Percentiles rank a stretch among this genome's conserved stretches.
phyloP scores from a whole-genome alignment of 1,140 invertebrate genomes.

The Eriosoma lanigerum region DNA sequence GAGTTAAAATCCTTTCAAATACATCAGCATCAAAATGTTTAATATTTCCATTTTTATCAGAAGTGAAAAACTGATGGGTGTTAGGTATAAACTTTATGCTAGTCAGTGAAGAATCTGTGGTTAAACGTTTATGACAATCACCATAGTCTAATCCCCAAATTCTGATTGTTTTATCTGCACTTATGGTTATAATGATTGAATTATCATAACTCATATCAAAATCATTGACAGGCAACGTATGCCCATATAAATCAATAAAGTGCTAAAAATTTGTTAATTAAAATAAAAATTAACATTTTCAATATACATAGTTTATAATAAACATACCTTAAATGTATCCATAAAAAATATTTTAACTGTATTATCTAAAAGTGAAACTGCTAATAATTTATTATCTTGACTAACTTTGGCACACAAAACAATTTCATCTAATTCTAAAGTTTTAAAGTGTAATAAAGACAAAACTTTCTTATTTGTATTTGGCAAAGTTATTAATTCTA shows the following conservation, averaged over 20 bases:
- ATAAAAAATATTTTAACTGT: constrained; percentile 95
- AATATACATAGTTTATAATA: no score
- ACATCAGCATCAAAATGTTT: constrained; percentile 97
- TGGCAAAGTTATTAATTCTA: constrained; percentile 75
- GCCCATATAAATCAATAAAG: constrained; percentile 93
- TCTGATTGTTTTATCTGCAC: constrained; percentile 92
- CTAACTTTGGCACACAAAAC: constrained; percentile 81
- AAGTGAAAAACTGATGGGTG: constrained; percentile 92
- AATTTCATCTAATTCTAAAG: constrained; percentile 82
- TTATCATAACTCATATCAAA: constrained; percentile 94
- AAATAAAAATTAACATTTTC: no score
- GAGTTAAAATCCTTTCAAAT: constrained; percentile 85
- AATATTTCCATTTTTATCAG: constrained; percentile 88
- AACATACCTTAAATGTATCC: constrained; percentile 84
- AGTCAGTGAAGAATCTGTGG: constrained; percentile 92
- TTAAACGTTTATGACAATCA: constrained; percentile 85
- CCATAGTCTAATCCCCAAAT: constrained; percentile 99
- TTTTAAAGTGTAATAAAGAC: constrained; percentile 76
- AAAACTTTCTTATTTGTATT: constrained; percentile 70
- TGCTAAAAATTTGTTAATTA: constrained; percentile 79
- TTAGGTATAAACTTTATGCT: constrained; percentile 83
- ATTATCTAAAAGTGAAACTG: constrained; percentile 85
- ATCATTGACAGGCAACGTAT: constrained; percentile 90
- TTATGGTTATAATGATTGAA: constrained; percentile 87
- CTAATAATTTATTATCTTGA: constrained; percentile 84